Evolutionary conservation across 2,797 vertebrate genomes (phyloP), one percentile per base, ranked within the genome.

Genomic region (Phrynocephalus guinanensis): DNA sequence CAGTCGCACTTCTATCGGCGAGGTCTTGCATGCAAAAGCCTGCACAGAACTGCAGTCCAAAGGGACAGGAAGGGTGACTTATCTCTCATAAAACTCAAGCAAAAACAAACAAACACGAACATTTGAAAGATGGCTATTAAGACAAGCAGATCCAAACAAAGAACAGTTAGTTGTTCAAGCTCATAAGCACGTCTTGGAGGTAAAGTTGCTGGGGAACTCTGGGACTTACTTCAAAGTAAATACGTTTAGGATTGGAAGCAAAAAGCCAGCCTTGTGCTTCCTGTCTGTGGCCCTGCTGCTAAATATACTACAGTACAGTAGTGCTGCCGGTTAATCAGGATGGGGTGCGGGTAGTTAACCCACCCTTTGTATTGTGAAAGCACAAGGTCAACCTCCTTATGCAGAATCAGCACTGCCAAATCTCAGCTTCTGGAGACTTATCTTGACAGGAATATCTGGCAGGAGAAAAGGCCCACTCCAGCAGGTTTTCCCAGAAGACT

Each of bases 371-470:
- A 50, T 8, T 68, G 28, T 72, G 9, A n/a, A n/a, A 50, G 26
- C 18, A n/a, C 50, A 75, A 66, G 56, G 70, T 86, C 70, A 81
- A 48, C 71, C 8, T 3, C 50, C 38, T 38, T 38, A 50, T 66
- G 15, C 68, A 75, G 33, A 86, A 50, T 13, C 26, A 30, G n/a
- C 30, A 72, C 18, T 73, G 30, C 68, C 70, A 72, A 56, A 56
- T 63, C 22, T 86, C 79, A 75, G 52, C 18, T 82, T 75, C 71
- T 75, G 18, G 70, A 82, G 52, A 38, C 22, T 60, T 79, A 86
- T 28, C 30, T 44, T 38, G 50, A 30, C 44, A 68, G 5, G 26
- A 68, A 68, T 68, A 67, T 75, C 71, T 82, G n/a, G 33, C 22
- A 8, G 38, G 67, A 87, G 60, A 52, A 13, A 20, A 8, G 38